These are phyloP conservation scores for Drosophila asahinai DNA, from an alignment of 1,140 invertebrate species.

Conservation along the genomic window DNA sequence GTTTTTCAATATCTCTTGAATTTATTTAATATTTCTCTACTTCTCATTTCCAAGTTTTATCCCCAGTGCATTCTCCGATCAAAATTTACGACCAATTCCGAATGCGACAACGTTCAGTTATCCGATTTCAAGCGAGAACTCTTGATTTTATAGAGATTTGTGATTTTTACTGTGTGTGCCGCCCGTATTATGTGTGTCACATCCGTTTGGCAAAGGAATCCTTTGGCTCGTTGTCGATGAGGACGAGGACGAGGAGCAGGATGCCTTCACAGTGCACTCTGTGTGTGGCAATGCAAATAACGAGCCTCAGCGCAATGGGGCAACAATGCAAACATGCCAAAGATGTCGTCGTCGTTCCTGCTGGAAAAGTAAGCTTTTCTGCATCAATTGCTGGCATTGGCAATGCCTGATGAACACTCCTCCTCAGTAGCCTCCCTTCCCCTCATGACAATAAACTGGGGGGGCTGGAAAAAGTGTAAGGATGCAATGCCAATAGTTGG, in stretches of 20 bases:
- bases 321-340: slow-evolving; percentile 72
- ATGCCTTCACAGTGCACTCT: slow-evolving; percentile 27
- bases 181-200: slow-evolving; percentile 37
- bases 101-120: slow-evolving; percentile 1
- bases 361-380: slow-evolving; percentile 76
- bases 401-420: slow-evolving; percentile 71
- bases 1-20: no score
- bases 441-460: slow-evolving; percentile 53
- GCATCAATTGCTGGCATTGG: slow-evolving; percentile 70
- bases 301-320: slow-evolving; percentile 48
- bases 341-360: slow-evolving; percentile 43
- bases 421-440: slow-evolving; percentile 28
- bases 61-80: neutral
- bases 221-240: slow-evolving; percentile 35
- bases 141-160: neutral
- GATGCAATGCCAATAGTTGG: slow-evolving; percentile 66
- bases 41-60: no score
- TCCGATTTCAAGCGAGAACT: slow-evolving; percentile 7
- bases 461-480: neutral
- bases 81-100: neutral
- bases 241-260: neutral
- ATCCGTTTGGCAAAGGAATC: slow-evolving; percentile 47
- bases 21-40: no score
- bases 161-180: slow-evolving; percentile 27
- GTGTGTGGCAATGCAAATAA: slow-evolving; percentile 77